Percentiles rank a stretch among this genome's conserved stretches.
These are phyloP conservation scores for Pseudopipra pipra DNA, from an alignment of 2,113 vertebrate species.

Conservation along the genomic window DNA sequence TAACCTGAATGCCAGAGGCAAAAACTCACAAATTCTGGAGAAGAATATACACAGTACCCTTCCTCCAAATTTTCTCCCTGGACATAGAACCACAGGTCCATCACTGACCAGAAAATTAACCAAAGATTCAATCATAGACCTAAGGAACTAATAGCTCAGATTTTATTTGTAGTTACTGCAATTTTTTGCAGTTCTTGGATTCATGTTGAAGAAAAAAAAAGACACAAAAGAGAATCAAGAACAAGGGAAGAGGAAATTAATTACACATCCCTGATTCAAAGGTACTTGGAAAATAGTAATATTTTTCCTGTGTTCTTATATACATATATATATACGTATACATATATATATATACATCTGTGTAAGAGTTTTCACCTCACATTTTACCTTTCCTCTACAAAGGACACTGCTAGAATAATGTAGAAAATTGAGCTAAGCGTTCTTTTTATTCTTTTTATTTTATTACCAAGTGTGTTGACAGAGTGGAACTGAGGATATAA, in stretches of 20 bases:
- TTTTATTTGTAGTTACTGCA: neutral
- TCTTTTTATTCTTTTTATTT: neutral
- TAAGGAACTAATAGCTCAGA: neutral
- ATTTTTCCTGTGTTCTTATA: neutral
- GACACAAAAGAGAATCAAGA: neutral
- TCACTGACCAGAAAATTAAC: neutral
- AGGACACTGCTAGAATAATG: neutral
- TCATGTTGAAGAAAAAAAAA: neutral
- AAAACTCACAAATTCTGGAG: conserved; percentile 7
- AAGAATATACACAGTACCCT: neutral
- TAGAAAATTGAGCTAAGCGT: neutral
- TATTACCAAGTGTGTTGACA: neutral
- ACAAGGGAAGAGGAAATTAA: neutral
- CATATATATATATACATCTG: neutral
- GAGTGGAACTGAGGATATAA: neutral
- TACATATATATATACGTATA: too few relatives aligned
- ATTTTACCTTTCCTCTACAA: neutral
- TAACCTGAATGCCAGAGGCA: neutral
- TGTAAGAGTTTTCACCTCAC: neutral
- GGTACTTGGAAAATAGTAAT: neutral
- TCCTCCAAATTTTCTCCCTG: neutral
- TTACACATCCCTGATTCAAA: neutral
- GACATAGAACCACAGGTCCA: neutral
- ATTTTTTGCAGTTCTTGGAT: neutral
- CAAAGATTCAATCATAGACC: neutral